These are phyloP conservation scores for Mactra quadrangularis DNA, from an alignment of 1,140 invertebrate species.

Conservation along the genomic window DNA sequence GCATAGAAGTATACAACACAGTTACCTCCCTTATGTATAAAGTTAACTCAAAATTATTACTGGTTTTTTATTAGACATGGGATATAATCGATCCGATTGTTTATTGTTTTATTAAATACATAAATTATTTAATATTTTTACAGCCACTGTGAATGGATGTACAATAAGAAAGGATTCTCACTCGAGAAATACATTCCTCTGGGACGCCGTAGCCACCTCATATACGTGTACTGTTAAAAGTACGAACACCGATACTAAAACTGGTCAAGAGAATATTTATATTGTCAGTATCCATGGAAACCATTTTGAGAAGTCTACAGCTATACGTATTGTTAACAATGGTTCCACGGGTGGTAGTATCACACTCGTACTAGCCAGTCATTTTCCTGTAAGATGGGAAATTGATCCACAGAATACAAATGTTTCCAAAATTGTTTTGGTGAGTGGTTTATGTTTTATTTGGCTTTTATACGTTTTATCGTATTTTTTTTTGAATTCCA, in stretches of 20 bases:
- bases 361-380: conserved; percentile 39
- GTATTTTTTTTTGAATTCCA: background rate
- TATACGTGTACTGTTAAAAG: background rate
- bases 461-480: background rate
- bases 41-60: no score
- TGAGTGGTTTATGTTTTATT: background rate
- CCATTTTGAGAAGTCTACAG: conserved; percentile 23
- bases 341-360: background rate
- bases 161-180: background rate
- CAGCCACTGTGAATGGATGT: conserved; percentile 42
- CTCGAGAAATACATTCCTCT: conserved; percentile 5
- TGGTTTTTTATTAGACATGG: no score
- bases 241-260: background rate
- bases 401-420: background rate
- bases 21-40: no score
- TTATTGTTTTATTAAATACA: no score
- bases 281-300: conserved; percentile 48
- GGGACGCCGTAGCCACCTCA: background rate
- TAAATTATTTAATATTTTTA: no score
- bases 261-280: background rate
- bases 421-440: conserved; percentile 19
- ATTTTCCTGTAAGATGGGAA: conserved; percentile 37
- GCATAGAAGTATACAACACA: no score
- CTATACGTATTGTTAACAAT: background rate
- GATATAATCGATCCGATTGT: no score